Percentiles rank a stretch among this genome's conserved stretches.
Conservation (phyloP, 2,113 vertebrate species). For the Tetraodon nigroviridis region DNA sequence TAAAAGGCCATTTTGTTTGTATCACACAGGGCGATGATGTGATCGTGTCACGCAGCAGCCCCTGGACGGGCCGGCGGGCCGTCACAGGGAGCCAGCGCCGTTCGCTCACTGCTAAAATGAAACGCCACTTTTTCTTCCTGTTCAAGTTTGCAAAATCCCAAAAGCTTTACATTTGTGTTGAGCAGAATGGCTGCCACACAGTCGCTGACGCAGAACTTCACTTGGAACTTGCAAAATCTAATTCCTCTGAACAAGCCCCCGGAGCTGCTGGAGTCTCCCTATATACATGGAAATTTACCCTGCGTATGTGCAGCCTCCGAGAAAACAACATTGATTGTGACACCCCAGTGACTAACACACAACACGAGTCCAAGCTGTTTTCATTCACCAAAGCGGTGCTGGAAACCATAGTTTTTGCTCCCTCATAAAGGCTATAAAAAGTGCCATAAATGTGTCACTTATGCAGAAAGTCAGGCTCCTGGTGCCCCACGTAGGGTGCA, state of each 20-base stretch:
- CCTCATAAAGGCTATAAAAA: constrained; percentile 1
- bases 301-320: neutral
- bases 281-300: constrained; percentile 12
- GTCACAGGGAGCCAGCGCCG: no score
- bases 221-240: constrained; percentile 25
- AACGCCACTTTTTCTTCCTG: no score
- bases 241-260: constrained; percentile 29
- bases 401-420: constrained; percentile 6
- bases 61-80: no score
- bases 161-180: constrained; percentile 23
- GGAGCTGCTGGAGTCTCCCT: constrained; percentile 16
- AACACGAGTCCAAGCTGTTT: neutral
- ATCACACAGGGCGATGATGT: no score
- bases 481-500: constrained; percentile 18
- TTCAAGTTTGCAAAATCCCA: neutral
- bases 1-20: no score
- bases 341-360: constrained; percentile 9
- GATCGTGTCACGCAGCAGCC: no score
- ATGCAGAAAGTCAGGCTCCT: constrained; percentile 15
- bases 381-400: neutral
- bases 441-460: constrained; percentile 22
- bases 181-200: constrained; percentile 12
- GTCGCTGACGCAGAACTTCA: constrained; percentile 20
- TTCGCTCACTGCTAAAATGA: constrained; percentile 8
- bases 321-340: constrained; percentile 10